phyloP scores from a whole-genome alignment of 1,140 invertebrate species.

The Cataglyphis hispanica region DNA sequence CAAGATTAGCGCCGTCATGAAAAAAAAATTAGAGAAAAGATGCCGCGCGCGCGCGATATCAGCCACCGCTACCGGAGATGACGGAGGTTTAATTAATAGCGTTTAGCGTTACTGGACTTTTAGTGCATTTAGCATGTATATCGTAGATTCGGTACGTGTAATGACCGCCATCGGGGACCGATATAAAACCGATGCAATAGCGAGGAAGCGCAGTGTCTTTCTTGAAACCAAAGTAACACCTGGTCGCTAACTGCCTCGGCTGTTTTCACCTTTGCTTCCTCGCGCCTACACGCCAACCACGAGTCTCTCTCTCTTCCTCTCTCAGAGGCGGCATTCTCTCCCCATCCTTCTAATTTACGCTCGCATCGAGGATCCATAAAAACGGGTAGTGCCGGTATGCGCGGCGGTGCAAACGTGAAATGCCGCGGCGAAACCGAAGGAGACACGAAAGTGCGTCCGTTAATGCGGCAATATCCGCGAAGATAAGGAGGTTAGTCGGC shows the following conservation, averaged over 20 bases:
- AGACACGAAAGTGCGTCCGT: constrained; percentile 33
- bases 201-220: neutral
- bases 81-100: constrained; percentile 43
- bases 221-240: constrained; percentile 65
- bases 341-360: constrained; percentile 70
- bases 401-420: constrained; percentile 11
- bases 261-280: constrained; percentile 67
- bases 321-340: neutral
- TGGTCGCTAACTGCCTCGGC: constrained; percentile 72
- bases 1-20: constrained; percentile 11
- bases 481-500: constrained; percentile 33
- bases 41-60: constrained; percentile 28
- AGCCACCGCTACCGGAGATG: no score
- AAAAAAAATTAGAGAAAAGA: neutral
- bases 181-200: constrained; percentile 24
- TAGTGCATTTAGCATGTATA: constrained; percentile 66
- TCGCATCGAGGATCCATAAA: constrained; percentile 70
- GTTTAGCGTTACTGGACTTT: constrained; percentile 70
- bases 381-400: constrained; percentile 38
- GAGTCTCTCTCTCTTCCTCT: no score
- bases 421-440: constrained; percentile 35
- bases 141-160: constrained; percentile 56
- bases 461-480: constrained; percentile 46
- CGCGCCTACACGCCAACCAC: constrained; percentile 50
- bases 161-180: neutral